Evolutionary conservation across 2,113 vertebrate genomes (phyloP).

Genomic region (Platysteira castanea): DNA sequence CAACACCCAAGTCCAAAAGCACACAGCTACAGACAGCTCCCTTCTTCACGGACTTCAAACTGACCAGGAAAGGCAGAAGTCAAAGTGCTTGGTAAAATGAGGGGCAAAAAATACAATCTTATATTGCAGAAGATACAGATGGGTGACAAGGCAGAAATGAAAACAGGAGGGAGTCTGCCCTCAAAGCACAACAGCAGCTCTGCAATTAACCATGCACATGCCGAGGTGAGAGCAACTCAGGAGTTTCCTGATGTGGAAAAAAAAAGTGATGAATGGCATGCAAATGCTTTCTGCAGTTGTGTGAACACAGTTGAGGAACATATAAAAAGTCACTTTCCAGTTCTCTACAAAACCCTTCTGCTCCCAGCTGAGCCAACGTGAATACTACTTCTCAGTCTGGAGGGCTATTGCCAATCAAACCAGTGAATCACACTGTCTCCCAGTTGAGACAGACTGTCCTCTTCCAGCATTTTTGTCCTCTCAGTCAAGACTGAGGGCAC

Average conservation of each 20-base stretch:
- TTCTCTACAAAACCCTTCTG: neutral
- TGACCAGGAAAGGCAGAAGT: neutral
- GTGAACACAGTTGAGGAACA: rapidly evolving
- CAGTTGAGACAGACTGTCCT: neutral
- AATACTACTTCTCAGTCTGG: neutral
- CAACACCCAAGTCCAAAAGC: rapidly evolving
- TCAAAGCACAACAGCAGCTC: neutral
- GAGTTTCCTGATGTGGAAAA: rapidly evolving
- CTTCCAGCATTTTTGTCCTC: neutral
- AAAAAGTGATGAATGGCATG: neutral
- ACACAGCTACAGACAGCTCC: neutral
- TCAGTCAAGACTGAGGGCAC: neutral
- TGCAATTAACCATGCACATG: rapidly evolving
- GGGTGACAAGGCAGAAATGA: neutral
- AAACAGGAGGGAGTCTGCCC: neutral
- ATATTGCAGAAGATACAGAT: neutral
- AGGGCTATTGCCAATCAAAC: neutral
- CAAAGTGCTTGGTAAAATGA: neutral
- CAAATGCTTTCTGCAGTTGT: neutral
- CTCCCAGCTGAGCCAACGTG: rapidly evolving
- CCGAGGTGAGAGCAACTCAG: neutral
- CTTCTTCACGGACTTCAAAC: neutral
- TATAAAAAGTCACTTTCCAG: neutral
- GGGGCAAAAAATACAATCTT: rapidly evolving
- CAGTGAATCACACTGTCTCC: neutral